Conservation (phyloP, 2,888 invertebrate genomes). For the Tetragnatha montana region DNA sequence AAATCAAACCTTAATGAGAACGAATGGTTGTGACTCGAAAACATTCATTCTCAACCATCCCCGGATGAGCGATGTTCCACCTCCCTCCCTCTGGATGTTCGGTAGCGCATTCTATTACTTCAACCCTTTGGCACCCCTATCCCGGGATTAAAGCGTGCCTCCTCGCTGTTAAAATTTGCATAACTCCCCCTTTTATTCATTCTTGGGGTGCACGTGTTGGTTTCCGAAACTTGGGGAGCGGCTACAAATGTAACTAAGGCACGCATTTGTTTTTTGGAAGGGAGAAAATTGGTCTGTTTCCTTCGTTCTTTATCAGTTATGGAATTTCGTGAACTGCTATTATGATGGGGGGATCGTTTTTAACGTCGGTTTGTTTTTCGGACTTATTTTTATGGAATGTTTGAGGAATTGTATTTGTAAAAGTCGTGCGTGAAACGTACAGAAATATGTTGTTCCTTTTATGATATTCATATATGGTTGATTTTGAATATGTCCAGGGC, state of each 20-base stretch:
- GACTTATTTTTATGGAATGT: too few relatives aligned
- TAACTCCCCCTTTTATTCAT: slow-evolving; percentile 11
- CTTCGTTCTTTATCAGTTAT: neutral
- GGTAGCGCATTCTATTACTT: slow-evolving; percentile 42
- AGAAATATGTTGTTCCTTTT: too few relatives aligned
- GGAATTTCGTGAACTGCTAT: too few relatives aligned
- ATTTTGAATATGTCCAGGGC: too few relatives aligned
- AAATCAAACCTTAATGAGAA: neutral
- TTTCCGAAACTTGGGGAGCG: slow-evolving; percentile 7
- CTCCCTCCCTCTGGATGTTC: slow-evolving; percentile 34
- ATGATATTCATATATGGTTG: too few relatives aligned
- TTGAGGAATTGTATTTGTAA: too few relatives aligned
- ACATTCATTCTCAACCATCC: neutral
- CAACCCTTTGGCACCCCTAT: slow-evolving; percentile 59
- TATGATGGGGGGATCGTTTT: too few relatives aligned
- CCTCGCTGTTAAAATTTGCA: slow-evolving; percentile 60
- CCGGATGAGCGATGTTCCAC: neutral
- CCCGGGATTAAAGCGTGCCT: slow-evolving; percentile 15
- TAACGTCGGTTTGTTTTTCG: too few relatives aligned
- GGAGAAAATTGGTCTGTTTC: neutral
- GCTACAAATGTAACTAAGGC: neutral
- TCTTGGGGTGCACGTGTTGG: slow-evolving; percentile 49
- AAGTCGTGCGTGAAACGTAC: too few relatives aligned
- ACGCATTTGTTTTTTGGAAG: neutral
- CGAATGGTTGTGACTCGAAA: neutral